Evolutionary conservation across 2,888 invertebrate species (phyloP).

Genomic region (Halictus quadricinctus): DNA sequence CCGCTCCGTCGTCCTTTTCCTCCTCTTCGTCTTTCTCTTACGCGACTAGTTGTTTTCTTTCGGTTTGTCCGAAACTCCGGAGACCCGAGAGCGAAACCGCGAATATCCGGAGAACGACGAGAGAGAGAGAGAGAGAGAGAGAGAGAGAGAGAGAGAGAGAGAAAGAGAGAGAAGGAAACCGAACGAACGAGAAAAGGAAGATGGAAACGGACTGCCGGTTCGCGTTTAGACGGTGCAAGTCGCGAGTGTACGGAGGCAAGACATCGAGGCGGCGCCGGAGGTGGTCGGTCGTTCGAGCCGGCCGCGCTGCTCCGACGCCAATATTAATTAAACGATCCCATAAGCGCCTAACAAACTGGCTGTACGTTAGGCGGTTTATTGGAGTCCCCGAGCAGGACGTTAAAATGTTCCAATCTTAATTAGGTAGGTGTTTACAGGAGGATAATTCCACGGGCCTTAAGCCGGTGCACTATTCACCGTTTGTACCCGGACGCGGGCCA

Average conservation of each 20-base stretch:
- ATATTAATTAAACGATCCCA: slow-evolving; percentile 82
- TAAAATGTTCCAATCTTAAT: slow-evolving; percentile 82
- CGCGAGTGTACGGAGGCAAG: slow-evolving; percentile 61
- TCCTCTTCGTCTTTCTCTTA: slow-evolving; percentile 1
- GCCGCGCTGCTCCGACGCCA: slow-evolving; percentile 74
- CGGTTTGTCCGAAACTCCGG: not conserved
- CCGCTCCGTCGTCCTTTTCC: slow-evolving; percentile 18
- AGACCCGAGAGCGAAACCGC: not conserved
- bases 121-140: not conserved
- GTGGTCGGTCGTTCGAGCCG: slow-evolving; percentile 75
- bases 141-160: not conserved
- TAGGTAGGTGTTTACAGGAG: slow-evolving; percentile 82
- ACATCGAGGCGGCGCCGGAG: slow-evolving; percentile 78
- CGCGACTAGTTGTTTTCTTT: not conserved
- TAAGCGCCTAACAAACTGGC: slow-evolving; percentile 80
- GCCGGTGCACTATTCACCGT: slow-evolving; percentile 61
- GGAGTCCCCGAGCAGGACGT: slow-evolving; percentile 74
- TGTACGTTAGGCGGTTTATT: slow-evolving; percentile 80
- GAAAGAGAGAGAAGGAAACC: not conserved
- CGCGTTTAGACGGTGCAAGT: slow-evolving; percentile 42
- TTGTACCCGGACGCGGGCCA: slow-evolving; percentile 64
- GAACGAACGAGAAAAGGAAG: not conserved
- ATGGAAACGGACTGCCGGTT: slow-evolving; percentile 19
- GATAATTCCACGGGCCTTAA: slow-evolving; percentile 75
- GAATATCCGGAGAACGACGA: not conserved